Percentiles rank a stretch among this genome's conserved stretches.
Evolutionary conservation across 2,888 invertebrate species (phyloP).

Genomic region (Melitaea athalia): DNA sequence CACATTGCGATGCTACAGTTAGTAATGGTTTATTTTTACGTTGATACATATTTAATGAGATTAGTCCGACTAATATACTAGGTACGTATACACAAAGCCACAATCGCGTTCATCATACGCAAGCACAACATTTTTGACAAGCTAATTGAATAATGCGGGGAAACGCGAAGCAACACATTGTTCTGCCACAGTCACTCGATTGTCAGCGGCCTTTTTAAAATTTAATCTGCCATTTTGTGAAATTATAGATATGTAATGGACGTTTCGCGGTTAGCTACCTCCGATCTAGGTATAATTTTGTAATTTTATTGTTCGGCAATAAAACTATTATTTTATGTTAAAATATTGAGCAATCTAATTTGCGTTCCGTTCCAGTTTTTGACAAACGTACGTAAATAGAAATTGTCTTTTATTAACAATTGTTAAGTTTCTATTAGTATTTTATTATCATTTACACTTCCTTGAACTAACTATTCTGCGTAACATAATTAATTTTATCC

Average conservation of each 20-base stretch:
- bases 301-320: conserved; percentile 57
- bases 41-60: neutral
- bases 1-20: neutral
- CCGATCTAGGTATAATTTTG: conserved; percentile 58
- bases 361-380: neutral
- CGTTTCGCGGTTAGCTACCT: conserved; percentile 78
- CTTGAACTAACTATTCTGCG: no score
- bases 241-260: conserved; percentile 79
- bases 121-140: conserved; percentile 64
- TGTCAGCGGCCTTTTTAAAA: conserved; percentile 75
- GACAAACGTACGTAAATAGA: neutral
- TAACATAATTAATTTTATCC: neutral
- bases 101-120: conserved; percentile 19
- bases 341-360: conserved; percentile 6
- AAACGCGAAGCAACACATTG: conserved; percentile 65
- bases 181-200: conserved; percentile 65
- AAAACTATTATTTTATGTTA: conserved; percentile 15
- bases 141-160: conserved; percentile 77
- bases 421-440: no score
- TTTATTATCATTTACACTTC: no score
- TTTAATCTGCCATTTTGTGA: conserved; percentile 77
- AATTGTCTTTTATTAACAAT: neutral
- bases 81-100: conserved; percentile 4
- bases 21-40: neutral
- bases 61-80: conserved; percentile 2